These are phyloP conservation scores for Brachionus sp. DNA, from an alignment of 1,140 invertebrate genomes.

Conservation along the genomic window DNA sequence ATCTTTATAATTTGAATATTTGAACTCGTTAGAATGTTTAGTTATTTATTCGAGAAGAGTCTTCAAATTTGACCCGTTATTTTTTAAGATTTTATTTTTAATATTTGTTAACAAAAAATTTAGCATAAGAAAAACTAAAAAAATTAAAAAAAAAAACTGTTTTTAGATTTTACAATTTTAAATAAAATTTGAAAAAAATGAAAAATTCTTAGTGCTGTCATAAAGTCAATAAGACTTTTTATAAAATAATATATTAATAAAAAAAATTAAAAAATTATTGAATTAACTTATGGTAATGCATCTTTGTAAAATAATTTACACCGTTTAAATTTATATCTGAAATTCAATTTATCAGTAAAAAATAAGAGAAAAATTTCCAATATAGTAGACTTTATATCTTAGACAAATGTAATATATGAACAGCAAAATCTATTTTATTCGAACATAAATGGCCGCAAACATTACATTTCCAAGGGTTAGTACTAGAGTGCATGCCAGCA, in stretches of 20 bases:
- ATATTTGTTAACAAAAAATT: too few species aligned
- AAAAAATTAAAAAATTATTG: background rate
- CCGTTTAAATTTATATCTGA: background rate
- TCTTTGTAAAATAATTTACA: background rate
- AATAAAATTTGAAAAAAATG: background rate
- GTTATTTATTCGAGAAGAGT: too few species aligned
- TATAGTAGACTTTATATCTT: background rate
- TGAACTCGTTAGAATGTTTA: too few species aligned
- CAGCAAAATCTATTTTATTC: conserved; percentile 41
- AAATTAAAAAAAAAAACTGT: background rate
- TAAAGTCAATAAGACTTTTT: background rate
- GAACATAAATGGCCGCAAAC: conserved; percentile 35
- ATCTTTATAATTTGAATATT: too few species aligned
- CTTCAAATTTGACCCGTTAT: too few species aligned
- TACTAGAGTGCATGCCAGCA: conserved; percentile 35
- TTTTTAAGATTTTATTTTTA: too few species aligned
- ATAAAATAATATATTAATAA: too few species aligned
- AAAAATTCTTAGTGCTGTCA: background rate
- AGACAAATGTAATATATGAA: conserved; percentile 40
- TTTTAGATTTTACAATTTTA: background rate
- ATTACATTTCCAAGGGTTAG: conserved; percentile 42
- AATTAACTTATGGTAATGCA: background rate
- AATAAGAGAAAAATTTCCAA: background rate
- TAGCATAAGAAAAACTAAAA: background rate
- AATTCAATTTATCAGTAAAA: background rate